Conservation (phyloP, 2,888 invertebrate genomes). For the Cephus pygmeus region DNA sequence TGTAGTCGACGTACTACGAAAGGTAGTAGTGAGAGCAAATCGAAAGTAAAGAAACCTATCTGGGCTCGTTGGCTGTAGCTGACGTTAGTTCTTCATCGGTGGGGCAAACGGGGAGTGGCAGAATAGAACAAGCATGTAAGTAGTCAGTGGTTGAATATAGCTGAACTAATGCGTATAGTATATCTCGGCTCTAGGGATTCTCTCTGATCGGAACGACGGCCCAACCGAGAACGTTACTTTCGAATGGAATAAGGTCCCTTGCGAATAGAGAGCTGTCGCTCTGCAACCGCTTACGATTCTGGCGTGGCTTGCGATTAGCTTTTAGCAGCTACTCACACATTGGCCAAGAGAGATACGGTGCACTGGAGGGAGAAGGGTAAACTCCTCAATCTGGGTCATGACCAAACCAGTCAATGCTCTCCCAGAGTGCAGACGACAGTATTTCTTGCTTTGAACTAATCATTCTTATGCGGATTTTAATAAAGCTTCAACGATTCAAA, state of each 20-base stretch:
- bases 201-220: neutral
- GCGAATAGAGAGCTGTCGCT: neutral
- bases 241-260: neutral
- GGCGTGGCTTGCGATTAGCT: neutral
- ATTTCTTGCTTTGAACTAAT: neutral
- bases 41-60: slow-evolving; percentile 23
- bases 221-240: neutral
- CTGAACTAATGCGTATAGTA: neutral
- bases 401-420: slow-evolving; percentile 38
- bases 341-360: neutral
- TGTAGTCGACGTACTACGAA: slow-evolving; percentile 5
- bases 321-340: neutral
- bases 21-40: slow-evolving; percentile 13
- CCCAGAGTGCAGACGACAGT: slow-evolving; percentile 16
- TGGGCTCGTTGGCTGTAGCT: slow-evolving; percentile 13
- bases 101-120: slow-evolving; percentile 15
- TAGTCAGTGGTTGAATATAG: neutral
- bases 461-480: neutral
- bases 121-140: neutral
- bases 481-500: neutral
- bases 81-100: slow-evolving; percentile 15
- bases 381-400: slow-evolving; percentile 37
- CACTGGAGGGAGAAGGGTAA: slow-evolving; percentile 31
- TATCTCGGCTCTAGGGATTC: neutral
- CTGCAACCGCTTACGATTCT: neutral